Conservation (phyloP, 2,113 vertebrate species). For the Rhegmatorhina hoffmannsi region DNA sequence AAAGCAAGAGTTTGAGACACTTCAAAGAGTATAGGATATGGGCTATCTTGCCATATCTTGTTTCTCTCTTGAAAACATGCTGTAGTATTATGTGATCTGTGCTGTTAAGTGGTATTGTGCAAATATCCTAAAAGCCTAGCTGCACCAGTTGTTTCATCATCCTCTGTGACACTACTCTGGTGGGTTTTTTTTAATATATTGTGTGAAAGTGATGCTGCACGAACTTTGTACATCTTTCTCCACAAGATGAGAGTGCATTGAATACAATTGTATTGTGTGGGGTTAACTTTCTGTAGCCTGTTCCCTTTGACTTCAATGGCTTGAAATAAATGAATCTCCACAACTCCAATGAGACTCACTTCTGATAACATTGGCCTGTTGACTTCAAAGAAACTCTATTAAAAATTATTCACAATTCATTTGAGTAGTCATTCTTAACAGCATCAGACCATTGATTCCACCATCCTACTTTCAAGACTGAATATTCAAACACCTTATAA, state of each 20-base stretch:
- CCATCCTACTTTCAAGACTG: not conserved
- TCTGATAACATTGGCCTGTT: not conserved
- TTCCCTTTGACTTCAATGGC: not conserved
- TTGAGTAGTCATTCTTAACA: constrained; percentile 1
- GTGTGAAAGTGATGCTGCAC: not conserved
- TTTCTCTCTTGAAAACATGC: not conserved
- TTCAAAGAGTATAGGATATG: not conserved
- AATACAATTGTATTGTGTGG: not conserved
- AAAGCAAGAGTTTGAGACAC: not conserved
- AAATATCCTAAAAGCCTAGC: not conserved
- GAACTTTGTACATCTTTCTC: not conserved
- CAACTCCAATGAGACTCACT: not conserved
- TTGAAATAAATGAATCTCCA: constrained; percentile 3
- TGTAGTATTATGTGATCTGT: not conserved
- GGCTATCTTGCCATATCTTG: not conserved
- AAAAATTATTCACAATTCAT: constrained; percentile 15
- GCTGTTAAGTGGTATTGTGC: not conserved
- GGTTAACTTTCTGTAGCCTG: not conserved
- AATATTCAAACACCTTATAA: not conserved
- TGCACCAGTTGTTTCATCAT: not conserved
- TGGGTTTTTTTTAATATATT: not conserved
- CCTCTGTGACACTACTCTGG: not conserved
- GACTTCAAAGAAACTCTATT: constrained; percentile 27
- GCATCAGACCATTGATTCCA: not conserved
- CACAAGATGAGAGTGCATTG: not conserved